Conservation (phyloP, 1,140 invertebrate genomes). For the Pseudobourletiella spinata region DNA sequence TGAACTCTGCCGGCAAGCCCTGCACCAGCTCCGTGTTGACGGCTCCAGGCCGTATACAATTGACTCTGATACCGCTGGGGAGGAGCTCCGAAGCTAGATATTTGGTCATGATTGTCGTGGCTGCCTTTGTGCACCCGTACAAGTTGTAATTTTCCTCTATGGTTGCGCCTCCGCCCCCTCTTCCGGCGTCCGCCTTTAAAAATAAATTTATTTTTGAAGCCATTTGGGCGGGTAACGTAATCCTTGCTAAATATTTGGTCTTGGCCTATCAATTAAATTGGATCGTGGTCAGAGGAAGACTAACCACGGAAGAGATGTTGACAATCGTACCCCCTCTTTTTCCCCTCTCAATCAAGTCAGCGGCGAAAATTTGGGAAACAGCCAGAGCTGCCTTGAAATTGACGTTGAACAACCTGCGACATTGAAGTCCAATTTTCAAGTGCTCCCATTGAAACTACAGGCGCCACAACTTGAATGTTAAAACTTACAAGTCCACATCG, state of each 20-base stretch:
- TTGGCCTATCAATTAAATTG: too few species aligned
- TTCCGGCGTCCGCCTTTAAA: too few species aligned
- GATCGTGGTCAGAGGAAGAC: too few species aligned
- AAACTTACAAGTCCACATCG: neutral
- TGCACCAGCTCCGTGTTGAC: neutral
- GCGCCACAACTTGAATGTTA: neutral
- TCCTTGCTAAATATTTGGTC: neutral
- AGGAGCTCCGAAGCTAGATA: constrained; percentile 5
- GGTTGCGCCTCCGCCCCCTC: too few species aligned
- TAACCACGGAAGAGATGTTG: neutral
- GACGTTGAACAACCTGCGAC: neutral
- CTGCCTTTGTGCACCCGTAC: too few species aligned
- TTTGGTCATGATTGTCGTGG: constrained; percentile 5
- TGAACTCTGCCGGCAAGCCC: neutral
- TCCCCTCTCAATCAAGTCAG: neutral
- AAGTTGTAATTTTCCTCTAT: constrained; percentile 1
- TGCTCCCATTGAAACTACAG: neutral
- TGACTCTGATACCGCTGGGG: neutral
- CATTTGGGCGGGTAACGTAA: neutral
- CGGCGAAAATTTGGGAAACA: neutral
- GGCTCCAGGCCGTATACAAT: neutral
- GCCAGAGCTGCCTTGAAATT: neutral
- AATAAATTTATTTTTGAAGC: too few species aligned
- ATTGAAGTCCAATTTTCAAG: neutral
- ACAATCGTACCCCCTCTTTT: neutral